Conservation (phyloP, 2,797 vertebrate genomes). For the Myotis pilosus region DNA sequence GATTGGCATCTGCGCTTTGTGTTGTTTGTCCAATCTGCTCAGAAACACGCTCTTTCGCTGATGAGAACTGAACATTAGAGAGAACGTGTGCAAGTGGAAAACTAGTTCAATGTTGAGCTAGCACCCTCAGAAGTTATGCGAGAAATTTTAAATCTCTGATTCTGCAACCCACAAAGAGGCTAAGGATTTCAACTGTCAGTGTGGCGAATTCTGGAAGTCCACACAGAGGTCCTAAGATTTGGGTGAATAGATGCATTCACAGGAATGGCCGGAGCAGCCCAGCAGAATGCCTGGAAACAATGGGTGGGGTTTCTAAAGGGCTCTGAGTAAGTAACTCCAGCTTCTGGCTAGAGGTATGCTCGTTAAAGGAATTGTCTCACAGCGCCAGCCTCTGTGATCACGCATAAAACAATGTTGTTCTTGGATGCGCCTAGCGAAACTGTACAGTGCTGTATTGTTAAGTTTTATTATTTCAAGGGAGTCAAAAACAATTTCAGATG, state of each 20-base stretch:
- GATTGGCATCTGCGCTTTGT: fast-evolving
- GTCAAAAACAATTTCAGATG: neutral
- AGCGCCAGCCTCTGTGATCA: neutral
- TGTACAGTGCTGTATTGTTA: constrained; percentile 8
- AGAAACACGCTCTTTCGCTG: neutral
- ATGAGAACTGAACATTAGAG: neutral
- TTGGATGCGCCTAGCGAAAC: constrained; percentile 2
- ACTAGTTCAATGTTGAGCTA: neutral
- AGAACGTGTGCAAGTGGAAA: neutral
- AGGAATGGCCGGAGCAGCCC: fast-evolving
- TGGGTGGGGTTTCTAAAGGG: neutral
- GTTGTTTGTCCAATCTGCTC: neutral
- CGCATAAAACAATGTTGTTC: constrained; percentile 47
- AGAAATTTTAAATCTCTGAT: neutral
- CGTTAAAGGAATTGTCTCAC: constrained; percentile 35
- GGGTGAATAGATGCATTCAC: neutral
- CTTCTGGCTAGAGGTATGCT: neutral
- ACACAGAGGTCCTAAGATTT: neutral
- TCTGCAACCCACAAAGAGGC: neutral
- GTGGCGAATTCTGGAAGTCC: neutral
- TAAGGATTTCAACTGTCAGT: neutral
- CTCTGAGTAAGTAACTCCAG: constrained; percentile 4
- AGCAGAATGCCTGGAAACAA: neutral
- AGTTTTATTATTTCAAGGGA: neutral
- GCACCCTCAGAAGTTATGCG: neutral